phyloP scores from a whole-genome alignment of 2,797 vertebrate genomes.

The Tapera naevia region DNA sequence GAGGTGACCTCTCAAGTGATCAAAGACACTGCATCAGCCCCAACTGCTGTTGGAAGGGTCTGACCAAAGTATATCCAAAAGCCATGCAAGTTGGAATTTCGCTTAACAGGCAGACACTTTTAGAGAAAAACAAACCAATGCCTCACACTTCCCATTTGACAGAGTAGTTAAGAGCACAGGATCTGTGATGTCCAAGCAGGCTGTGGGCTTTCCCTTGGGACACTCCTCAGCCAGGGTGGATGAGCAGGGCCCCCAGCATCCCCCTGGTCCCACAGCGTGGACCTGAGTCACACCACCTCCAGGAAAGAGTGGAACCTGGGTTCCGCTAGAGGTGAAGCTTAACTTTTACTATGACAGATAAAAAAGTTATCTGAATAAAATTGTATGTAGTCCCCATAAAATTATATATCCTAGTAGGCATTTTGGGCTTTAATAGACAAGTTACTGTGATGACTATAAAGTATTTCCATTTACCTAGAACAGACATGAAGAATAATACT shows the following conservation, averaged over 20 bases:
- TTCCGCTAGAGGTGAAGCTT: neutral
- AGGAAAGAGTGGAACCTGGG: fast-evolving
- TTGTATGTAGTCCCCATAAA: neutral
- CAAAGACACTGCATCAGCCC: neutral
- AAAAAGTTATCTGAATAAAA: neutral
- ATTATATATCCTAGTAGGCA: neutral
- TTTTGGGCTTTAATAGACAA: neutral
- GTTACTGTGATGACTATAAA: neutral
- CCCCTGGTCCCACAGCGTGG: neutral
- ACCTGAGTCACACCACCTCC: too few relatives aligned
- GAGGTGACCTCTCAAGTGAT: neutral
- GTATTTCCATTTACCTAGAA: neutral
- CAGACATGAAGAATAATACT: fast-evolving
- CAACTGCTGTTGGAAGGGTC: fast-evolving
- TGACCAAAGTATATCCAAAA: fast-evolving
- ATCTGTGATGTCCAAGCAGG: fast-evolving
- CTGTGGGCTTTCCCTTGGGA: fast-evolving
- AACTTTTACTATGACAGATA: neutral
- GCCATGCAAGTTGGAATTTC: neutral
- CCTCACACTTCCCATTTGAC: fast-evolving
- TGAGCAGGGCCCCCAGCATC: too few relatives aligned
- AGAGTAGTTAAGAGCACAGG: fast-evolving
- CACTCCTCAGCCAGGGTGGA: neutral
- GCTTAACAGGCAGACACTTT: too few relatives aligned
- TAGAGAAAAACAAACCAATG: neutral